Base-by-base conservation (phyloP, 2,797 vertebrate species). In the Gymnoscopelus braueri region DNA sequence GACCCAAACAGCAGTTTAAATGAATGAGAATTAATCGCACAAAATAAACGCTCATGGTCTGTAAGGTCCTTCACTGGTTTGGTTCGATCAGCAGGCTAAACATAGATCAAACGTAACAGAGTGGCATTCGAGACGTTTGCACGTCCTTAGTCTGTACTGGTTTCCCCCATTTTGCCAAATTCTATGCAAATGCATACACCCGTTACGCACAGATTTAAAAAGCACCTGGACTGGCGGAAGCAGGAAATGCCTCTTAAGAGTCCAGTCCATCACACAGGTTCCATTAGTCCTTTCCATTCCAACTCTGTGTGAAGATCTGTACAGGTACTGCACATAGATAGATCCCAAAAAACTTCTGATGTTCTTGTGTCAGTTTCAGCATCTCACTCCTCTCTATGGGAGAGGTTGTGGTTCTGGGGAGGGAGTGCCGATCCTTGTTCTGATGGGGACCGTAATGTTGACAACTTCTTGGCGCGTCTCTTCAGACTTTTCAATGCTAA, bases 401-500 rank as follows among this genome's bases (percentile, higher is more conserved):
- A 29, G 29, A 24, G 48, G 39, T 44, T 10, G 19, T 10, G 0
- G 52, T 1, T 49, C 56, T 0, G 75, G 77, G 15, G 88, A 69
- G 0, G 73, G 53, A 2, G 77, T 44, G 1, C 59, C 39, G 72
- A 87, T 86, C 79, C 86, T 78, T 0, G 83, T 78, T n/a, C 44
- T 74, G 48, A 89, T 88, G 15, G 73, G 59, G 3, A 26, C 49
- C 3, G 35, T 5, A 13, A 24, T 24, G 12, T 63, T 11, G 0
- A 70, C 9, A 0, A 80, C 80, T n/a, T 24, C 15, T 5, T 67
- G 59, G 19, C 24, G 68, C 19, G 47, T 1, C 1, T 85, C 88
- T 5, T 93, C 92, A 0, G 77, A 84, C 70, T 99, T 99, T 91
- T 98, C 95, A 39, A 93, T 95, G 88, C 97, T 99, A 19, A 94